Conservation (phyloP, 2,797 vertebrate species). For the Hyperoplus lanceolatus region DNA sequence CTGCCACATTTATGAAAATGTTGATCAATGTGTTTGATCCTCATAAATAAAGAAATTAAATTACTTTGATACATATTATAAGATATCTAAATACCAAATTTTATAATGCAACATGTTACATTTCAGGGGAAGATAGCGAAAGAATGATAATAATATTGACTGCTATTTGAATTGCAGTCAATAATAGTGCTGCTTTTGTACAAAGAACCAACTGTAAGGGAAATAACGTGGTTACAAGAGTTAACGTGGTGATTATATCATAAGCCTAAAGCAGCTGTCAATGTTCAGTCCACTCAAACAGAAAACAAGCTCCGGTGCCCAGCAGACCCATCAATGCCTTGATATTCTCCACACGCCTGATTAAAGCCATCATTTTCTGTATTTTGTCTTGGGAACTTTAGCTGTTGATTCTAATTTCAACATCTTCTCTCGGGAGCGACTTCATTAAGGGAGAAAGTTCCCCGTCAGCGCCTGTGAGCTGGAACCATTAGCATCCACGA, state of each 20-base stretch:
- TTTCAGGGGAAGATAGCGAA: too few species aligned
- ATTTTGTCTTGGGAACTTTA: conserved; percentile 27
- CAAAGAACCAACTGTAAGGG: neutral
- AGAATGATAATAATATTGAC: too few species aligned
- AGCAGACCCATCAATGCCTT: conserved; percentile 20
- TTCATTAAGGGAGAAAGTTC: conserved; percentile 41
- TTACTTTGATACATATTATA: neutral
- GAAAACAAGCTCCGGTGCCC: conserved; percentile 25
- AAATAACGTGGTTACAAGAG: neutral
- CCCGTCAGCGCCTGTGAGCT: conserved; percentile 17
- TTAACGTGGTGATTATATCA: conserved; percentile 9
- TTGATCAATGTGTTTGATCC: neutral
- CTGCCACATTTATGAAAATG: too few species aligned
- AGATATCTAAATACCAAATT: neutral
- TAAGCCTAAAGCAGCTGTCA: conserved; percentile 25
- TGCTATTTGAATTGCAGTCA: too few species aligned
- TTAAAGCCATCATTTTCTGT: conserved; percentile 30
- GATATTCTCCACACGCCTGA: conserved; percentile 11
- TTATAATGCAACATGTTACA: neutral
- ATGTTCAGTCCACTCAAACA: conserved; percentile 30
- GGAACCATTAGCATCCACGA: conserved; percentile 42
- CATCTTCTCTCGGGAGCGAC: conserved; percentile 23
- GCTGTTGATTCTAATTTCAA: conserved; percentile 34
- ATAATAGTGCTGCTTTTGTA: neutral
- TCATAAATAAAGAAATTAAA: neutral